Conservation (phyloP, 2,797 vertebrate genomes). For the Telmatherina bonti region DNA sequence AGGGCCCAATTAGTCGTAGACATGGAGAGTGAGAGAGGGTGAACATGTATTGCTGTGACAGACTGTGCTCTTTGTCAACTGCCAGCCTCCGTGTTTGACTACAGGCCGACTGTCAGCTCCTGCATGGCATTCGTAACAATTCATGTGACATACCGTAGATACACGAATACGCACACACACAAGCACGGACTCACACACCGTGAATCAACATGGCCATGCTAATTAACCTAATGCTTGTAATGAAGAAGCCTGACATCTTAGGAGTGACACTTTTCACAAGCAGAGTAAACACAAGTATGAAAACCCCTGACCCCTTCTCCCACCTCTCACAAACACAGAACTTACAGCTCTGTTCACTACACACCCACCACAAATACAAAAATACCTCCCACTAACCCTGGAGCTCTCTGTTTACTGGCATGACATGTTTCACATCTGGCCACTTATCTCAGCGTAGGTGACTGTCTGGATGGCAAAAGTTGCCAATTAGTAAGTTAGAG, state of each 20-base stretch:
- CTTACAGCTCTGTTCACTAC: not conserved
- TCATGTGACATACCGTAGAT: slow-evolving; percentile 48
- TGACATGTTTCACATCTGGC: not conserved
- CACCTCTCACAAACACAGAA: slow-evolving; percentile 9
- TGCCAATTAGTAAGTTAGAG: no score
- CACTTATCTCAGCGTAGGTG: no score
- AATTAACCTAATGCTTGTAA: slow-evolving; percentile 72
- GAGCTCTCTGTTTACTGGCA: slow-evolving; percentile 5
- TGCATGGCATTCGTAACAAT: slow-evolving; percentile 63
- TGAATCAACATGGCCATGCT: slow-evolving; percentile 53
- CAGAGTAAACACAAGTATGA: slow-evolving; percentile 55
- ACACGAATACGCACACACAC: slow-evolving; percentile 2
- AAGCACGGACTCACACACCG: not conserved
- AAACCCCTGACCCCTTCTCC: slow-evolving; percentile 48
- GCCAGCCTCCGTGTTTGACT: slow-evolving; percentile 71
- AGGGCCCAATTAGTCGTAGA: slow-evolving; percentile 75
- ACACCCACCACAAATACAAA: slow-evolving; percentile 6
- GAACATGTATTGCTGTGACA: slow-evolving; percentile 51
- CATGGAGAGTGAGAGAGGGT: slow-evolving; percentile 40
- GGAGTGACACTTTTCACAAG: slow-evolving; percentile 53
- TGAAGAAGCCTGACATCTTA: slow-evolving; percentile 63
- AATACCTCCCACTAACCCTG: slow-evolving; percentile 21
- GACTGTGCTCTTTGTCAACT: slow-evolving; percentile 71
- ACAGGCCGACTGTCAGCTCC: slow-evolving; percentile 63
- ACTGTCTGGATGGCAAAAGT: no score